Evolutionary conservation across 2,888 invertebrate genomes (phyloP).

Genomic region (Drosophila picticornis): DNA sequence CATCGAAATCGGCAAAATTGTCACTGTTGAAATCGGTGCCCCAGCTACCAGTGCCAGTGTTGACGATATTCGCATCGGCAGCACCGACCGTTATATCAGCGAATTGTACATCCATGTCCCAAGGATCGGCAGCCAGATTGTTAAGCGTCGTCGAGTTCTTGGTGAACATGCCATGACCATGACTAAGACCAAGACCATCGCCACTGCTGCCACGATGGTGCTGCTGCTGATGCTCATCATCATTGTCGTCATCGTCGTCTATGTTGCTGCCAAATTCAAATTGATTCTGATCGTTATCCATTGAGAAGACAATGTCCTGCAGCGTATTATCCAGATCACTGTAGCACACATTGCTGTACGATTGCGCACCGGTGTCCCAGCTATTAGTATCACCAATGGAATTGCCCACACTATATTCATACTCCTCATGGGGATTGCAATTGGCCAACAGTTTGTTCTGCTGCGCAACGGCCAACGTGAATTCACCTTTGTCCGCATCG

Average conservation of each 20-base stretch:
- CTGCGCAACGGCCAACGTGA: conserved; percentile 77
- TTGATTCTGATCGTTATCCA: conserved; percentile 77
- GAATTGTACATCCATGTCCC: conserved; percentile 80
- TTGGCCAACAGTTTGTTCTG: conserved; percentile 84
- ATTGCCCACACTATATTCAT: conserved; percentile 74
- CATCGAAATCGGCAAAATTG: conserved; percentile 85
- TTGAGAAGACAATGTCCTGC: conserved; percentile 76
- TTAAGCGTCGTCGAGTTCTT: conserved; percentile 65
- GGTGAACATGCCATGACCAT: conserved; percentile 63
- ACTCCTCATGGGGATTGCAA: conserved; percentile 83
- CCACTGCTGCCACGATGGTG: conserved; percentile 48
- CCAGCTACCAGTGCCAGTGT: conserved; percentile 70
- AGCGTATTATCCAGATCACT: conserved; percentile 60
- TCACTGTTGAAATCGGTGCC: conserved; percentile 77
- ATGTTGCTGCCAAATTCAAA: conserved; percentile 75
- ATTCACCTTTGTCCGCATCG: conserved; percentile 81
- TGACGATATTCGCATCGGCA: conserved; percentile 48
- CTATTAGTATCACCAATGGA: conserved; percentile 57
- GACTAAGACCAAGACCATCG: conserved; percentile 56
- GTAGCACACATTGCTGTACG: conserved; percentile 62
- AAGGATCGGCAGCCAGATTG: conserved; percentile 73
- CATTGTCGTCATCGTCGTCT: conserved; percentile 77
- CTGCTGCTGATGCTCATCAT: conserved; percentile 58
- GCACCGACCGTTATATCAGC: conserved; percentile 65
- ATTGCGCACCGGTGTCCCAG: conserved; percentile 48